Evolutionary conservation across 2,797 vertebrate genomes (phyloP), one percentile per base, ranked within the genome.

Genomic region (Rhodeus uyekii): DNA sequence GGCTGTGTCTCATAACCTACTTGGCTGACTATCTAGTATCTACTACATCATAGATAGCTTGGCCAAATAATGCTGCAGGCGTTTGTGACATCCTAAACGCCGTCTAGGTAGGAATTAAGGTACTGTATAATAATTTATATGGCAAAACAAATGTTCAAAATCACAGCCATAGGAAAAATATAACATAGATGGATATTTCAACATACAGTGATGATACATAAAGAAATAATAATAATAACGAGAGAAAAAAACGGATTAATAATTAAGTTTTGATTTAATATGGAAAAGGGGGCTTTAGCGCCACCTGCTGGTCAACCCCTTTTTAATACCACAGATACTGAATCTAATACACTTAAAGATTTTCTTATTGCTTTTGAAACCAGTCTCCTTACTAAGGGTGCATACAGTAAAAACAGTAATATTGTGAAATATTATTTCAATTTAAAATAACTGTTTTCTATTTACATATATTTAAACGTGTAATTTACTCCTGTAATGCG

Each of bases 11-110:
- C 69, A 64, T 64, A 39, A 39, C 42, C 32, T 50, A 34, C 12
- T 39, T 24, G 44, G 79, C 68, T 50, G 58, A 48, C 55, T 81
- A 36, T 63, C n/a, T 82, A 64, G 67, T 75, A 27, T 38, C 16
- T 76, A 73, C 71, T 73, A 76, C 53, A 76, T 76, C 53, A 76
- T 61, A 60, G 53, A 22, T 39, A 38, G 73, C 73, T 19, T 58
- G 38, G 36, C 36, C 73, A 42, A 22, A 75, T 5, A 60, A 75
- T 38, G 19, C 48, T 36, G 6, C 71, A 46, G 27, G 36, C n/a
- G 8, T 19, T 69, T 29, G 39, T 46, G 69, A n/a, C 27, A n/a
- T 34, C 18, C n/a, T 9, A 69, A 64, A 64, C 61, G 8, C 32
- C 32, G 19, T 22, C 71, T 38, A 74, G 22, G 22, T 24, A 12